Evolutionary conservation across 2,888 invertebrate genomes (phyloP), one percentile per base, ranked within the genome.

Genomic region (Lycia hirtaria): DNA sequence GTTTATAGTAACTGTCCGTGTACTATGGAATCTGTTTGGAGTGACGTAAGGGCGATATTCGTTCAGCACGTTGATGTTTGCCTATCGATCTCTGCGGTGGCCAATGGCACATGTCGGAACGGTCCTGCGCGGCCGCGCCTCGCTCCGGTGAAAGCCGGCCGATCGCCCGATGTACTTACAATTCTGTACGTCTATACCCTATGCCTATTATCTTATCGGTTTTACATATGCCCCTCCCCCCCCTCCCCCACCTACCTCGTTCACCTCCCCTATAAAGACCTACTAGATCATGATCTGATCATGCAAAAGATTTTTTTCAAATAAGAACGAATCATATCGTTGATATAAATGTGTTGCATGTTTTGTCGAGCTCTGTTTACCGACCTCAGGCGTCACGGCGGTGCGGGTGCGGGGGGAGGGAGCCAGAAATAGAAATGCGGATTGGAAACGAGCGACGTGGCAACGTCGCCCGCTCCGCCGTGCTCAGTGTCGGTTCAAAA

Each of bases 41-140:
- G 60, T 64, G 49, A 43, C 9, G 72, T 88, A 93, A 87, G 83
- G 87, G 72, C 77, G 83, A 84, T 74, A 85, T 84, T 91, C 78
- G 90, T 14, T 84, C 81, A 91, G 93, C 92, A 92, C 92, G 84
- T 74, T 82, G 87, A 83, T 90, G 89, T 93, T 93, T 92, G 90
- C 86, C 93, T 93, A 94, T 94, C 94, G 94, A 94, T 94, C 93
- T 91, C 80, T 75, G 85, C 84, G 85, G 85, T 87, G 88, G 87
- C 94, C 94, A 94, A 94, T 94, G 85, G 91, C 90, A 93, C 92
- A 93, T 93, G 93, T 92, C 92, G 91, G 85, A 81, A 81, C 88
- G 85, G 80, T 82, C 85, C 80, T 88, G 89, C 93, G 88, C 87
- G 85, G 89, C 92, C 81, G 83, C 81, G 84, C 88, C 85, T 85